A percentile compares a stretch with the other conserved stretches of the same genome.
Evolutionary conservation across 2,888 invertebrate species (phyloP).

Genomic region (Stictocephala bisonia): DNA sequence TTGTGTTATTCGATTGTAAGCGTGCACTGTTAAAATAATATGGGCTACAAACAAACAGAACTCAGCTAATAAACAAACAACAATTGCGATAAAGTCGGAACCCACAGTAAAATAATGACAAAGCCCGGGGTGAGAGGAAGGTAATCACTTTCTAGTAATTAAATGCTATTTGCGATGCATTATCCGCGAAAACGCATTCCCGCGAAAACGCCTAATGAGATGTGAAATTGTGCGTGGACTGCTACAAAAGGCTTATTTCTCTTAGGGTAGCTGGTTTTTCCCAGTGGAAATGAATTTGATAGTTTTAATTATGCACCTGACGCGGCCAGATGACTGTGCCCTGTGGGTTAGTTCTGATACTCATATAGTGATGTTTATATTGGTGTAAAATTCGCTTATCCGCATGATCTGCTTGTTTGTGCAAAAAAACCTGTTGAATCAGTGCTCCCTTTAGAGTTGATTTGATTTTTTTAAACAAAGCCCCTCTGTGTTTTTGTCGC

Average conservation of each 20-base stretch:
- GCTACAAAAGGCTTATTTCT: not conserved
- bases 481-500: not conserved
- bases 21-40: conserved; percentile 18
- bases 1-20: conserved; percentile 23
- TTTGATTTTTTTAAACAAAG: conserved; percentile 26
- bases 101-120: not conserved
- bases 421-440: conserved; percentile 2
- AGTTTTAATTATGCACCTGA: conserved; percentile 23
- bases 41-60: not conserved
- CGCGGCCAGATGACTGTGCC: not conserved
- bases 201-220: conserved; percentile 19
- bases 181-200: not conserved
- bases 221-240: conserved; percentile 1
- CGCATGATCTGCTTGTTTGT: conserved; percentile 1
- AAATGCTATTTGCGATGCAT: conserved; percentile 3
- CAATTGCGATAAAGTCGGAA: not conserved
- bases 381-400: conserved; percentile 29
- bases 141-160: conserved; percentile 10
- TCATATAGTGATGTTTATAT: conserved; percentile 24
- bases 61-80: not conserved
- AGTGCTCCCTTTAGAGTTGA: not conserved
- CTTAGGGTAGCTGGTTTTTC: not conserved
- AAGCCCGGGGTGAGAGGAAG: not conserved
- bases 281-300: conserved; percentile 5
- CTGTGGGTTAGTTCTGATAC: conserved; percentile 10